Evolutionary conservation across 2,888 invertebrate species (phyloP), one percentile per base, ranked within the genome.

Genomic region (Agrochola macilenta): DNA sequence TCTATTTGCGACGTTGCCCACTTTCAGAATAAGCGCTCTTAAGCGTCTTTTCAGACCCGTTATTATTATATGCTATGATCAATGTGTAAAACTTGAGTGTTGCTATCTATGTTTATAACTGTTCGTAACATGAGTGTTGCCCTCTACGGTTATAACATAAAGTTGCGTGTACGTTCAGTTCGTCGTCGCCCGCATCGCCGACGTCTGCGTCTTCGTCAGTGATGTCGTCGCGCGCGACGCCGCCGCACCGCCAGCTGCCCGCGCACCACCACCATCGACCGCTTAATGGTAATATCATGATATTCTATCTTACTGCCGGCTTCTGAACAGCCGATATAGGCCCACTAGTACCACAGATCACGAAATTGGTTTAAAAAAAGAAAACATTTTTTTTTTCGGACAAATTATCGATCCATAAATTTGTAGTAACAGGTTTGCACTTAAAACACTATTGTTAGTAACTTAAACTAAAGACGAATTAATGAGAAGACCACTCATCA

Each of bases 151-250:
- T 54, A 9, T 74, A 81, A 81, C 5, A 46, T 17, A 14, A n/a
- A 23, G 61, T 26, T 0, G 2, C 71, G 35, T 76, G 26, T 35
- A 30, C 35, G 49, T 90, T 88, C 92, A 97, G 98, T 91, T 98
- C 98, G 93, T 97, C 97, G 84, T 98, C 98, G 74, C 98, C 98
- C 75, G 97, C 97, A 84, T 98, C 98, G 79, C 99, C 99, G 70
- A 98, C 98, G 89, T 98, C 98, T 70, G 98, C 98, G 90, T 98
- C 98, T 88, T 98, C 98, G 94, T 98, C 98, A 83, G 98, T 98
- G 89, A 98, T 98, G 98, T 98, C 98, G 87, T 98, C 98, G 78
- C 97, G 97, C 92, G 97, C 97, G 92, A 97, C 97, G 70, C 93
- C 95, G 78, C 93, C 93, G 83, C 92, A 90, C 85, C 91, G 92